Evolutionary conservation across 2,797 vertebrate genomes (phyloP).

Genomic region (Centropyge bicolor): DNA sequence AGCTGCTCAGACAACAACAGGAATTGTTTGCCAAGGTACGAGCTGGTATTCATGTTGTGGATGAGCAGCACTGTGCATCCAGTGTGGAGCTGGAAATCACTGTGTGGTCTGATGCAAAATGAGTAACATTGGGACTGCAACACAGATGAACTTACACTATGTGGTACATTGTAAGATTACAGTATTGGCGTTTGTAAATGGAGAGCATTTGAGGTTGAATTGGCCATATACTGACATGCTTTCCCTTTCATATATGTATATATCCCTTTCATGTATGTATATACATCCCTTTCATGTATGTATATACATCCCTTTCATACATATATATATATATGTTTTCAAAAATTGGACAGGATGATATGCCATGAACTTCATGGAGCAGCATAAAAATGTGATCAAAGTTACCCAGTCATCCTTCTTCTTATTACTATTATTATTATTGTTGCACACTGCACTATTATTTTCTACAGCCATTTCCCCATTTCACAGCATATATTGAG

Average conservation of each 20-base stretch:
- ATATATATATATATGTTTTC: too few species aligned
- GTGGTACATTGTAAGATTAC: neutral
- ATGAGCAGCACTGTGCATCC: neutral
- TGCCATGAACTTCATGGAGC: neutral
- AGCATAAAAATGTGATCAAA: neutral
- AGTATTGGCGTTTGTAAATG: neutral
- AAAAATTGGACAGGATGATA: neutral
- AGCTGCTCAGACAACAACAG: slow-evolving; percentile 97
- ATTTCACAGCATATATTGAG: neutral
- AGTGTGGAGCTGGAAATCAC: too few species aligned
- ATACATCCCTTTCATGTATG: too few species aligned
- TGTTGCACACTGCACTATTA: too few species aligned
- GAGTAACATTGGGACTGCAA: neutral
- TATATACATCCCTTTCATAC: too few species aligned
- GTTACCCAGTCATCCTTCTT: too few species aligned
- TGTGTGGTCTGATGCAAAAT: neutral
- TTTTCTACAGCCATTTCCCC: too few species aligned
- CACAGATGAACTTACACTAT: neutral
- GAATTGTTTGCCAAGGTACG: slow-evolving; percentile 98
- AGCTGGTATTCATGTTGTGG: neutral
- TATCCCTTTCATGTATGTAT: too few species aligned
- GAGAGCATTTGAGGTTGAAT: neutral
- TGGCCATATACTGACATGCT: neutral
- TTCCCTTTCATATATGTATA: neutral
- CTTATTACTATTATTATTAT: neutral